A percentile compares a stretch with the other conserved stretches of the same genome.
phyloP scores from a whole-genome alignment of 2,113 vertebrate genomes.

The Stigmatopora argus region DNA sequence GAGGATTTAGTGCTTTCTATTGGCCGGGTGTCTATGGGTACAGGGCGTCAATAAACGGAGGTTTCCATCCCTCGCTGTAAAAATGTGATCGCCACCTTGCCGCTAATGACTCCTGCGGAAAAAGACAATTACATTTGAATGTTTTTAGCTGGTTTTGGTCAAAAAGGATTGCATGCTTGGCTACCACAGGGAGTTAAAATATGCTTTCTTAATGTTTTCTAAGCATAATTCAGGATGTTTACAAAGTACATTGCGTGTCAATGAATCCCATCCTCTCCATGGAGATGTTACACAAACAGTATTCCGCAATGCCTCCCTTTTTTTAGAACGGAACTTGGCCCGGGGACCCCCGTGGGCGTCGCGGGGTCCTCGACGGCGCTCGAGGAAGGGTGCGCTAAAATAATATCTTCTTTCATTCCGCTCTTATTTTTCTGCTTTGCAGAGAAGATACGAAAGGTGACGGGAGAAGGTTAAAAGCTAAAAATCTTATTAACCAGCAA shows the following conservation, averaged over 20 bases:
- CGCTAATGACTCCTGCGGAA: slow-evolving; percentile 67
- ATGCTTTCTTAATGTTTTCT: neutral
- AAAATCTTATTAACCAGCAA: slow-evolving; percentile 10
- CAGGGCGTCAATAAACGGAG: neutral
- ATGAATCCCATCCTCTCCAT: slow-evolving; percentile 75
- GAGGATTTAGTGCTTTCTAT: neutral
- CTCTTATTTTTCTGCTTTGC: slow-evolving; percentile 5
- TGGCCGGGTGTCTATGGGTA: neutral
- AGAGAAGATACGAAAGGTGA: slow-evolving; percentile 1
- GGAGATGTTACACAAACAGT: slow-evolving; percentile 60
- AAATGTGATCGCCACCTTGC: slow-evolving; percentile 61
- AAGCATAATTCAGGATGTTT: slow-evolving; percentile 42
- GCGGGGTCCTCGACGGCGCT: slow-evolving; percentile 24
- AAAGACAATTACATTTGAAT: slow-evolving; percentile 56
- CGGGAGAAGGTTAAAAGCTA: slow-evolving; percentile 10
- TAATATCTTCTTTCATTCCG: slow-evolving; percentile 14
- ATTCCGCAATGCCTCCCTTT: slow-evolving; percentile 39
- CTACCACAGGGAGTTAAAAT: no score
- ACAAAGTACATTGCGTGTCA: slow-evolving; percentile 67
- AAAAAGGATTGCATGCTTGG: neutral
- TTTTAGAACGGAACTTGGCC: slow-evolving; percentile 55
- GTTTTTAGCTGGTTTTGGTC: slow-evolving; percentile 18
- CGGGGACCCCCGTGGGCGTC: slow-evolving; percentile 20
- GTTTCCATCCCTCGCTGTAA: slow-evolving; percentile 50
- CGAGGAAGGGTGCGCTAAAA: slow-evolving; percentile 25